Conservation (phyloP, 2,113 vertebrate genomes). For the Scopus umbretta region DNA sequence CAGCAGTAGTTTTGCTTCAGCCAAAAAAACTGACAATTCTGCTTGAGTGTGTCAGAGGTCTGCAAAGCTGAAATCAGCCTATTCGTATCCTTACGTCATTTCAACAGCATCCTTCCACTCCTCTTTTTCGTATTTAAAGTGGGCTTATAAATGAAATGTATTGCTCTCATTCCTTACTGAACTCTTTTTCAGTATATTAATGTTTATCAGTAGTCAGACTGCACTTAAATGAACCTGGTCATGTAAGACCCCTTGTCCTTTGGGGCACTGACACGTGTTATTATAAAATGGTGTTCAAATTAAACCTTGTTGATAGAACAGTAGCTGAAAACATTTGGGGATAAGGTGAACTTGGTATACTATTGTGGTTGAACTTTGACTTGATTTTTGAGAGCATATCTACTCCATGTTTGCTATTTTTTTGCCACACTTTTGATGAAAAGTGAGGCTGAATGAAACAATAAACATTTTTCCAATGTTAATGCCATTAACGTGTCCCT, state of each 20-base stretch:
- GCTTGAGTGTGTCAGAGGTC: background rate
- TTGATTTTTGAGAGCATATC: background rate
- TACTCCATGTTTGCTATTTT: background rate
- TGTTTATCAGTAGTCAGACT: background rate
- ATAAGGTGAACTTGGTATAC: background rate
- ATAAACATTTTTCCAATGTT: background rate
- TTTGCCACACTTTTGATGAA: background rate
- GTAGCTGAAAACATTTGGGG: background rate
- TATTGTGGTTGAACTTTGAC: background rate
- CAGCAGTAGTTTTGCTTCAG: background rate
- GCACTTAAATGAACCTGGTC: background rate
- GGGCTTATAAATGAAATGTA: background rate
- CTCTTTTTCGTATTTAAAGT: background rate
- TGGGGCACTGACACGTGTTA: background rate
- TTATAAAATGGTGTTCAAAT: background rate
- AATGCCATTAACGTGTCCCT: background rate
- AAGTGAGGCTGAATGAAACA: background rate
- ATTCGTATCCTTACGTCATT: background rate
- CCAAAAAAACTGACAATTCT: background rate
- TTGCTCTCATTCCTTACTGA: background rate
- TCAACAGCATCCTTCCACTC: background rate
- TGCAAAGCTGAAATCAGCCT: background rate
- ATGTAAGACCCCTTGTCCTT: background rate
- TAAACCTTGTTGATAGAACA: background rate
- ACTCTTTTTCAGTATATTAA: background rate